These are phyloP conservation scores for Silurus asotus DNA, from an alignment of 2,113 vertebrate genomes.

Conservation along the genomic window DNA sequence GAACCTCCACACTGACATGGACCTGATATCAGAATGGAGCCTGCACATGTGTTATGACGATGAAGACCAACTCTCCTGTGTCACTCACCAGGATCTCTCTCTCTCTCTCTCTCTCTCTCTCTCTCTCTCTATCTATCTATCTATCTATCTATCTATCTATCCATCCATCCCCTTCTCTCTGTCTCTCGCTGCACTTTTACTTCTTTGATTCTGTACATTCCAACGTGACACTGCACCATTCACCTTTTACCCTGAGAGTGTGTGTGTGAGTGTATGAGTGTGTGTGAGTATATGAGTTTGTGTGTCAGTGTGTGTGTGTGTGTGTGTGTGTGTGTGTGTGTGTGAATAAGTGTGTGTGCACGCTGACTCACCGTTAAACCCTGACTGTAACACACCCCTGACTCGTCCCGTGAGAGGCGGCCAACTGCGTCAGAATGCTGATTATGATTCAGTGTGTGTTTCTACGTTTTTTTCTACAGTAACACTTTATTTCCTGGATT, in stretches of 20 bases:
- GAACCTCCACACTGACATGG: too few relatives aligned
- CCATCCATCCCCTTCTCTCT: neutral
- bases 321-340: neutral
- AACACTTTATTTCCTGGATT: neutral
- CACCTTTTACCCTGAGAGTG: neutral
- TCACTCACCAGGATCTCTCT: neutral
- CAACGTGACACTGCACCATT: neutral
- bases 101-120: neutral
- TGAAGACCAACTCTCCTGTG: too few relatives aligned
- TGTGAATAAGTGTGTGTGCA: neutral
- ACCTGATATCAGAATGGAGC: too few relatives aligned
- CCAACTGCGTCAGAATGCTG: conserved; percentile 5
- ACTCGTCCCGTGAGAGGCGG: neutral
- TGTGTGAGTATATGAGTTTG: neutral
- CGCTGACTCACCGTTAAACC: conserved; percentile 5
- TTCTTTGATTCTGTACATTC: neutral
- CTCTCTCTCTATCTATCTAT: neutral
- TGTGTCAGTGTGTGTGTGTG: neutral
- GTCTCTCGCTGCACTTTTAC: neutral
- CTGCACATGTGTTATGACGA: too few relatives aligned
- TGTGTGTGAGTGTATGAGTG: neutral
- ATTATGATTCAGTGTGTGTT: neutral
- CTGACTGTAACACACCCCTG: conserved; percentile 23
- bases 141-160: too few relatives aligned
- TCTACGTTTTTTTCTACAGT: neutral